Conservation (phyloP, 2,888 invertebrate species). For the Tenthredo scrophulariae region DNA sequence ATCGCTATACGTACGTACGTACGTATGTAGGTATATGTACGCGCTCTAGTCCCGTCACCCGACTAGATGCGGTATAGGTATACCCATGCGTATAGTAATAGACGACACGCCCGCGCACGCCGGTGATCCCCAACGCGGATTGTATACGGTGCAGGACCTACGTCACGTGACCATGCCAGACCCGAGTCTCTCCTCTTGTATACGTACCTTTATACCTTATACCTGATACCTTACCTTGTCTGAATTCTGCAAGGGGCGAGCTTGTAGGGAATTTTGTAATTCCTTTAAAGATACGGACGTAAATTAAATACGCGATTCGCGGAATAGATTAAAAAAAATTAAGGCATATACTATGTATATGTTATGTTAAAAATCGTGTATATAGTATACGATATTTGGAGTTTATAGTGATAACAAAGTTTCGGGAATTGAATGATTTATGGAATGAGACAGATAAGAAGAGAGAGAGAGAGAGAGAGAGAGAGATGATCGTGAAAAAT, state of each 20-base stretch:
- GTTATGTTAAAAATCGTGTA: not conserved
- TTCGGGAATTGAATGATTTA: not conserved
- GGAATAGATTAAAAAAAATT: not conserved
- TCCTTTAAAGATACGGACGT: not conserved
- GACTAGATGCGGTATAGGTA: not conserved
- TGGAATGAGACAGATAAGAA: not conserved
- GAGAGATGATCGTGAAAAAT: not conserved
- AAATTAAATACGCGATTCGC: not conserved
- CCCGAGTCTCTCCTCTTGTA: conserved; percentile 11
- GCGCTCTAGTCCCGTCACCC: conserved; percentile 38
- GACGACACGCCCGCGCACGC: not conserved
- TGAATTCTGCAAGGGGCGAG: not conserved
- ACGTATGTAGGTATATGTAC: not conserved
- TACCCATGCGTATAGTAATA: not conserved
- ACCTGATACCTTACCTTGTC: not conserved
- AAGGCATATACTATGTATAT: not conserved
- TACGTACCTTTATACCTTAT: not conserved
- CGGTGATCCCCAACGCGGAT: not conserved
- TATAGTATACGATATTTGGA: not conserved
- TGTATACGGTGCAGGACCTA: conserved; percentile 68
- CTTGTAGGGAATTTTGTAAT: not conserved
- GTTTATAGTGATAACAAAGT: not conserved
- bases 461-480: not conserved
- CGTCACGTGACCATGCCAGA: conserved; percentile 68
- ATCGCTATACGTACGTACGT: conserved; percentile 13